A percentile compares a stretch with the other conserved stretches of the same genome.
These are phyloP conservation scores for Trichonephila clavata DNA, from an alignment of 1,140 invertebrate genomes.

Conservation along the genomic window DNA sequence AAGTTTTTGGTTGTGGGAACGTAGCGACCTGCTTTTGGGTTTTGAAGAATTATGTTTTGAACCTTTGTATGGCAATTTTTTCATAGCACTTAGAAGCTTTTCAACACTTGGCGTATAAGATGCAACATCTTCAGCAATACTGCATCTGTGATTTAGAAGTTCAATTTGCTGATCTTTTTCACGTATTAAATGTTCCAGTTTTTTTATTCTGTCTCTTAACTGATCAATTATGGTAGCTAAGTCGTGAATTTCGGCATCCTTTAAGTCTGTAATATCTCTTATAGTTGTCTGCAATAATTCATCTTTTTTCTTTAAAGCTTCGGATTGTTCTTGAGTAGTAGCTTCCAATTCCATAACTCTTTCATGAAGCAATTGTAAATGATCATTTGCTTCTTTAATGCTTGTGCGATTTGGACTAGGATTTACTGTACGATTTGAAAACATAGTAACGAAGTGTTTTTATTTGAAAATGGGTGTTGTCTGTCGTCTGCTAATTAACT, in stretches of 20 bases:
- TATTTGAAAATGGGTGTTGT: slow-evolving; percentile 33
- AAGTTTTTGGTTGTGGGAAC: slow-evolving; percentile 39
- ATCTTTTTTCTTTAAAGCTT: slow-evolving; percentile 78
- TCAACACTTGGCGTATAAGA: slow-evolving; percentile 77
- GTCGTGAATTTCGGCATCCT: slow-evolving; percentile 77
- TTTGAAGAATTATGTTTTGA: slow-evolving; percentile 32
- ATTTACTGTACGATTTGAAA: slow-evolving; percentile 74
- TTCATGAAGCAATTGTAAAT: slow-evolving; percentile 78
- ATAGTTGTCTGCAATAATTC: slow-evolving; percentile 76
- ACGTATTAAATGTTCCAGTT: slow-evolving; percentile 77
- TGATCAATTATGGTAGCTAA: slow-evolving; percentile 67
- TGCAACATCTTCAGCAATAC: slow-evolving; percentile 76
- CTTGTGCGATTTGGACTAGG: slow-evolving; percentile 78
- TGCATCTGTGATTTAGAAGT: slow-evolving; percentile 65
- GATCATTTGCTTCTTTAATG: slow-evolving; percentile 79
- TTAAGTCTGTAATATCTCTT: slow-evolving; percentile 74
- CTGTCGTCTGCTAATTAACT: slow-evolving; percentile 38
- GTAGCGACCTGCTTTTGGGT: slow-evolving; percentile 17
- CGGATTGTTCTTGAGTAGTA: slow-evolving; percentile 76
- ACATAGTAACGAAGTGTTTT: slow-evolving; percentile 59
- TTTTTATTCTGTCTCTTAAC: slow-evolving; percentile 74
- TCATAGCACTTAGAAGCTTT: slow-evolving; percentile 75
- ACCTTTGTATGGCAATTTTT: slow-evolving; percentile 74
- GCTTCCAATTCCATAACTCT: slow-evolving; percentile 78
- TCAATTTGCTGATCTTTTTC: slow-evolving; percentile 78